Evolutionary conservation across 2,888 invertebrate species (phyloP), one percentile per base, ranked within the genome.

Genomic region (Callinectes sapidus): DNA sequence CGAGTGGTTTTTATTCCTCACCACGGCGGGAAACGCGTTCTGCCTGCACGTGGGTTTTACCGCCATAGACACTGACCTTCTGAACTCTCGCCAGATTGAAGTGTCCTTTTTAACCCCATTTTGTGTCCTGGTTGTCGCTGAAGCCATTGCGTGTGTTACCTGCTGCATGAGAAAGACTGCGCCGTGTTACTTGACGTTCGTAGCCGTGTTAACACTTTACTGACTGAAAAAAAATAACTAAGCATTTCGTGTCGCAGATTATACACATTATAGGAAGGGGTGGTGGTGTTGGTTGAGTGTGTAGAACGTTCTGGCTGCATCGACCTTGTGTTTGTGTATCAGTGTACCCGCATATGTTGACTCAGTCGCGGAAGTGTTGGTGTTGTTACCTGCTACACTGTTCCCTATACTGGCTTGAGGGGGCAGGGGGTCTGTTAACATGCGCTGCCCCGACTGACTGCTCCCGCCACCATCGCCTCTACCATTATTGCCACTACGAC

Each of bases 21-120:
- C 81, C 81, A 32, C 81, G 81, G 81, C 81, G 16, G 81, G 16
- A 81, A 35, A 81, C 81, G 81, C 81, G 81, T 81, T 16, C 16
- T 81, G 32, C 35, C 81, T 81, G 16, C 81, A 81, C 35, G 81
- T 81, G 81, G 35, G 32, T 81, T 32, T 81, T 81, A 35, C 35
- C 81, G 35, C 32, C 81, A 81, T 35, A 35, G 81, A 81, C 3
- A 35, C 81, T n/a, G 8, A 18, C 35, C 35, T 35, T 71, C 81
- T 81, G 81, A 81, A 16, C 35, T 28, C 35, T 13, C 14, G n/a
- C 16, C 81, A 35, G 35, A 81, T 81, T 35, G 35, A 16, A 35
- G 81, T 35, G 81, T 81, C 81, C 35, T 32, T 81, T 81, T 14
- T 81, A 81, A 14, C 32, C 32, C 13, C 35, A 32, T 81, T 81